A percentile compares a stretch with the other conserved stretches of the same genome.
Conservation (phyloP, 1,140 invertebrate species). For the Elymnias hypermnestra region DNA sequence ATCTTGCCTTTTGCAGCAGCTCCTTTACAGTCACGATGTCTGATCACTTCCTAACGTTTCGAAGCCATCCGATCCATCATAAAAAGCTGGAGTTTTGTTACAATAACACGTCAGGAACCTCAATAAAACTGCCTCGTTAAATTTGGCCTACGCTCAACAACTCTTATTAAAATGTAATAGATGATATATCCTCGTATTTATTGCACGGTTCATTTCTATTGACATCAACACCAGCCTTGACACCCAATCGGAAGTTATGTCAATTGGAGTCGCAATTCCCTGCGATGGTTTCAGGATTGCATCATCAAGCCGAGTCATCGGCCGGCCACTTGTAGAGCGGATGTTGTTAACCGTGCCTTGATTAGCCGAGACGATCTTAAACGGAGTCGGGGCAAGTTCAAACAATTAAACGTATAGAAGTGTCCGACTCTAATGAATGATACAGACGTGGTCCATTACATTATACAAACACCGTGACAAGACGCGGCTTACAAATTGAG, state of each 20-base stretch:
- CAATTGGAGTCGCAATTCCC: slow-evolving; percentile 54
- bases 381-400: slow-evolving; percentile 67
- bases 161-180: too few relatives aligned
- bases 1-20: too few relatives aligned
- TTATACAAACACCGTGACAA: slow-evolving; percentile 70
- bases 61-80: too few relatives aligned
- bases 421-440: slow-evolving; percentile 74
- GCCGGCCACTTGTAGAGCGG: slow-evolving; percentile 62
- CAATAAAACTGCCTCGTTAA: too few relatives aligned
- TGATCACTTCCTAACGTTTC: too few relatives aligned
- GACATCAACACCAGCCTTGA: slow-evolving; percentile 49
- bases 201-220: slow-evolving; percentile 45
- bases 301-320: slow-evolving; percentile 68
- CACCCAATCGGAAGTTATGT: slow-evolving; percentile 64
- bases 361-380: slow-evolving; percentile 71
- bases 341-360: slow-evolving; percentile 71
- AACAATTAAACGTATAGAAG: slow-evolving; percentile 74
- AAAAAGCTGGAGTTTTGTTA: too few relatives aligned
- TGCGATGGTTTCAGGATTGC: slow-evolving; percentile 52
- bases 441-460: slow-evolving; percentile 68
- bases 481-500: slow-evolving; percentile 64
- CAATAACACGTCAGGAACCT: too few relatives aligned
- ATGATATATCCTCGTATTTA: not conserved
- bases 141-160: too few relatives aligned
- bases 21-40: too few relatives aligned